These are phyloP conservation scores for Creontiades dilutus DNA, from an alignment of 2,888 invertebrate species.

Conservation along the genomic window DNA sequence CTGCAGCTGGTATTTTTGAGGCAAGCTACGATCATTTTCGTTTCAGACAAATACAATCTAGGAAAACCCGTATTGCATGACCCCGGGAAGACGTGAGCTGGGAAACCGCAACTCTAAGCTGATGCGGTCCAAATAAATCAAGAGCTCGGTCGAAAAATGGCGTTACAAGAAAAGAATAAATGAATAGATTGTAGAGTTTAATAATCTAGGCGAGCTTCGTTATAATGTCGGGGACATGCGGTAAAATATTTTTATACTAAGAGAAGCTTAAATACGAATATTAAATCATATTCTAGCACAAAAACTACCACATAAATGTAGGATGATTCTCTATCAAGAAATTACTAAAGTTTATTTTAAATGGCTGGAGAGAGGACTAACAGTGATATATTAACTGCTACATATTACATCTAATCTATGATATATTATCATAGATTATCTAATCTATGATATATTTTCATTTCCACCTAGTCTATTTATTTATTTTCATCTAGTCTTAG, in stretches of 20 bases:
- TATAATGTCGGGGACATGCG: not conserved
- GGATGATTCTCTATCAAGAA: too few species aligned
- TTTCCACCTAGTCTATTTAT: too few species aligned
- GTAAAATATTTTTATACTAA: not conserved
- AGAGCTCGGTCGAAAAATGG: not conserved
- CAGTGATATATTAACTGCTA: too few species aligned
- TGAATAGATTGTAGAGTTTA: slow-evolving; percentile 25
- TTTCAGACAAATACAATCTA: not conserved
- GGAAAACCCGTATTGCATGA: slow-evolving; percentile 17
- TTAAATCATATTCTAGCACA: too few species aligned
- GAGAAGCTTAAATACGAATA: too few species aligned
- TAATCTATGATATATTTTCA: too few species aligned
- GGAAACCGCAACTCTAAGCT: slow-evolving; percentile 18
- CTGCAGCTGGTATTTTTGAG: not conserved
- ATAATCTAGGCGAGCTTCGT: slow-evolving; percentile 18
- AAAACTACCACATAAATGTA: too few species aligned
- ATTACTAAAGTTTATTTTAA: too few species aligned
- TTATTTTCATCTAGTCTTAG: too few species aligned
- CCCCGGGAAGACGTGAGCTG: not conserved
- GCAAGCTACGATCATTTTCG: not conserved
- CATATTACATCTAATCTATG: too few species aligned
- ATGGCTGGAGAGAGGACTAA: too few species aligned
- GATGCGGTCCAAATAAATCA: slow-evolving; percentile 49
- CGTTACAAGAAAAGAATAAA: not conserved
- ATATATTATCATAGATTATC: too few species aligned